Evolutionary conservation across 1,140 invertebrate species (phyloP).

Genomic region (Frieseomelitta varia): DNA sequence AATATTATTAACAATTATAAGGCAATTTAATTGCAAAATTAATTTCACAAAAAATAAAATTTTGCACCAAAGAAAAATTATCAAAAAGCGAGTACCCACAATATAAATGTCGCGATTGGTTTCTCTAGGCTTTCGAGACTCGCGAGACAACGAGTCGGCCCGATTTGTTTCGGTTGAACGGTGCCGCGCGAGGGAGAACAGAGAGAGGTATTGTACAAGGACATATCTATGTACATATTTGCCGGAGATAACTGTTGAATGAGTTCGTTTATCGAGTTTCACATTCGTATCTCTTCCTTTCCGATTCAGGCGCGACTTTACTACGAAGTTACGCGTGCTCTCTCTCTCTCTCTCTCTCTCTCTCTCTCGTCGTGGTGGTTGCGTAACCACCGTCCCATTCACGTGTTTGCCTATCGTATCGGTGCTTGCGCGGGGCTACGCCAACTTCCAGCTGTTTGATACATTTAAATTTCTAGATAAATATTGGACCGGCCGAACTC

Average conservation of each 20-base stretch:
- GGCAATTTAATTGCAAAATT: no score
- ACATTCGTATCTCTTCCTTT: constrained; percentile 56
- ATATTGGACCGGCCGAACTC: not conserved
- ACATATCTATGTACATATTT: constrained; percentile 71
- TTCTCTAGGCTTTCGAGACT: no score
- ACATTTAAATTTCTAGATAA: not conserved
- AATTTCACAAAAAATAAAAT: no score
- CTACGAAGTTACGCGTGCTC: not conserved
- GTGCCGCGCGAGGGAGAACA: constrained; percentile 34
- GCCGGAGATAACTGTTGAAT: constrained; percentile 75
- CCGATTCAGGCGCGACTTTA: constrained; percentile 3
- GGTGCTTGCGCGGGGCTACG: not conserved
- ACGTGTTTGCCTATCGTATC: not conserved
- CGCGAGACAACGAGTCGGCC: no score
- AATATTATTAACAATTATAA: no score
- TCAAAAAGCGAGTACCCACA: no score
- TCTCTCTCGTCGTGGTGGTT: not conserved
- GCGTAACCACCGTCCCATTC: constrained; percentile 7
- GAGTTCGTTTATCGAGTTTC: constrained; percentile 78
- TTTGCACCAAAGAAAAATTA: no score
- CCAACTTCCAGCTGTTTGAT: not conserved
- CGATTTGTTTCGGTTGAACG: not conserved
- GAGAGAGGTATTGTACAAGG: constrained; percentile 48
- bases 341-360: not conserved
- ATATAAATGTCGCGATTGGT: no score